These are phyloP conservation scores for Oenanthe oenanthe DNA, from an alignment of 2,113 vertebrate species.

Conservation along the genomic window DNA sequence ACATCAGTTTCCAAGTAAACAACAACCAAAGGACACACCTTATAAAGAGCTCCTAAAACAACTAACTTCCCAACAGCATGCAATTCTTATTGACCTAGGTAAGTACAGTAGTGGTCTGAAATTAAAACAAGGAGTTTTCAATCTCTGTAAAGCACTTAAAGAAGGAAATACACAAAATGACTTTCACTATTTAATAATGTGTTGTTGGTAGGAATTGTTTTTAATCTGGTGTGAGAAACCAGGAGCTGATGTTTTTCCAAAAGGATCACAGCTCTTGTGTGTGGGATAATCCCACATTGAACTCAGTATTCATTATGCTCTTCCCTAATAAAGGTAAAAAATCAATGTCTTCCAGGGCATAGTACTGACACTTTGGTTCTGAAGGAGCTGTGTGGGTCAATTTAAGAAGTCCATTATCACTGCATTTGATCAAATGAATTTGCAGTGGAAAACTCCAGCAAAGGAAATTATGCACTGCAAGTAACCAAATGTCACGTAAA, in stretches of 20 bases:
- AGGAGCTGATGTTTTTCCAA: neutral
- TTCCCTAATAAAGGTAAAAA: neutral
- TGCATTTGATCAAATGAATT: neutral
- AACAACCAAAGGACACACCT: conserved; percentile 81
- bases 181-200: neutral
- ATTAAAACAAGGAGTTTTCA: neutral
- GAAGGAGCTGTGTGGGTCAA: neutral
- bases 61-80: conserved; percentile 94
- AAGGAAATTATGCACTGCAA: neutral
- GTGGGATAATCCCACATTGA: neutral
- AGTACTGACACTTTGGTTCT: neutral
- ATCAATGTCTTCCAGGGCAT: neutral
- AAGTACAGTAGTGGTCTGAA: neutral
- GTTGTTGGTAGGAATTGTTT: neutral
- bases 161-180: neutral
- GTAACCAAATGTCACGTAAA: neutral
- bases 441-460: neutral
- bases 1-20: conserved; percentile 82
- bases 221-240: neutral
- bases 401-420: neutral
- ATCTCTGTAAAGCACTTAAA: neutral
- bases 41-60: conserved; percentile 97
- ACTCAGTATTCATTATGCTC: neutral
- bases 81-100: conserved; percentile 98
- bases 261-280: neutral